phyloP scores from a whole-genome alignment of 2,888 invertebrate species.

The Eristalinus aeneus region DNA sequence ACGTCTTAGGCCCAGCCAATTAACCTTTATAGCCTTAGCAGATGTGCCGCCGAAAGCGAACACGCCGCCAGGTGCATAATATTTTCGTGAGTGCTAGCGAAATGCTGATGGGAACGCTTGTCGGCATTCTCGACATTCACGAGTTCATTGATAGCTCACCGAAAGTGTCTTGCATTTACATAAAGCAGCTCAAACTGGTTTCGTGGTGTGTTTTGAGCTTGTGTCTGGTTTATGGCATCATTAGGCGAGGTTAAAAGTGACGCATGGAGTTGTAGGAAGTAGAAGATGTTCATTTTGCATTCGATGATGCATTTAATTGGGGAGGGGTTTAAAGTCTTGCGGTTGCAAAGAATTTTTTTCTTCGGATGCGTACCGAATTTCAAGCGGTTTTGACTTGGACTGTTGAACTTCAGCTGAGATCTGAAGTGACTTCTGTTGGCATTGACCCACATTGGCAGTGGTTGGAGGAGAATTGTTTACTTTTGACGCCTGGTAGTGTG shows the following conservation, averaged over 20 bases:
- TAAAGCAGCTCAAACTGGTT: conserved; percentile 24
- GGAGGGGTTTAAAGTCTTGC: neutral
- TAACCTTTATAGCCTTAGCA: neutral
- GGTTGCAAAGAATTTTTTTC: neutral
- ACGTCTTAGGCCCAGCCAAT: neutral
- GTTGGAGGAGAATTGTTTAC: neutral
- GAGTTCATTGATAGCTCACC: conserved; percentile 13
- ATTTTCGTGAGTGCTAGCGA: neutral
- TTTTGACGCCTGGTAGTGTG: neutral
- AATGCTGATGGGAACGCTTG: neutral
- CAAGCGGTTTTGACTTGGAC: neutral
- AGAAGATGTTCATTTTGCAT: neutral
- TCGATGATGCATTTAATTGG: too few relatives aligned
- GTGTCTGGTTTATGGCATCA: neutral
- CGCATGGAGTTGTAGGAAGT: conserved; percentile 13
- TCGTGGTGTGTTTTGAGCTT: neutral
- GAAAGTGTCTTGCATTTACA: neutral
- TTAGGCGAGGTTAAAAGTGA: conserved; percentile 8
- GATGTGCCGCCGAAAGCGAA: neutral
- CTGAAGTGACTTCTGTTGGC: neutral
- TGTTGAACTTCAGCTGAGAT: neutral
- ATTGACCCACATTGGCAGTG: neutral
- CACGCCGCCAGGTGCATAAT: neutral
- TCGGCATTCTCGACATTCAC: neutral
- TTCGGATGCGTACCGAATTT: neutral